Base-by-base conservation (phyloP, 2,113 vertebrate genomes). In the Cryptotis parvus region DNA sequence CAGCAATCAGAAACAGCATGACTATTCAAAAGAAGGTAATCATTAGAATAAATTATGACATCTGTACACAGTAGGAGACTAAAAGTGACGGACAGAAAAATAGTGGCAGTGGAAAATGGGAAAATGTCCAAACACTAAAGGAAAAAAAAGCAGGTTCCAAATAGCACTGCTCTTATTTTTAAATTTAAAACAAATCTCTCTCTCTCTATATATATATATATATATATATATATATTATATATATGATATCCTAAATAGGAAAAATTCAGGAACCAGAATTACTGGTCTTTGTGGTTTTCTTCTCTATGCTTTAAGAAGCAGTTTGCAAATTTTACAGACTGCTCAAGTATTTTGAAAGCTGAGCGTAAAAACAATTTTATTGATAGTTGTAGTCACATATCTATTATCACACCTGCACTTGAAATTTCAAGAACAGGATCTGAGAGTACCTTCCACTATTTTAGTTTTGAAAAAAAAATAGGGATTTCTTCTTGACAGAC, bases 151-250 rank as follows among this genome's bases (percentile, higher is more conserved):
- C 15, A 69, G 4, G 31, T 75, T 86, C 16, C 24, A 74, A 92
- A 63, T n/a, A 52, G 63, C 26, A 58, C 85, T 87, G 84, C 49
- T 55, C 27, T 45, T 78, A 58, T 11, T 26, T 70, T 68, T 33
- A 15, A n/a, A 68, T 68, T 73, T 83, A 79, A 93, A 92, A 72
- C 4, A 81, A 82, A 89, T 75, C 4, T 55, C 29, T n/a, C n/a
- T n/a, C n/a, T n/a, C n/a, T n/a, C n/a, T n/a, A n/a, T n/a, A n/a
- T n/a, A n/a, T n/a, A n/a, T n/a, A n/a, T n/a, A n/a, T n/a, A n/a
- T n/a, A n/a, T n/a, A n/a, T n/a, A n/a, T n/a, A n/a, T n/a, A n/a
- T n/a, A n/a, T n/a, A n/a, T n/a, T 31, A 74, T 20, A n/a, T 24
- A 82, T 66, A 52, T 55, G 76, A n/a, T 41, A 22, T 73, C 26